phyloP scores from a whole-genome alignment of 2,797 vertebrate species.

The Neoniphon sammara region DNA sequence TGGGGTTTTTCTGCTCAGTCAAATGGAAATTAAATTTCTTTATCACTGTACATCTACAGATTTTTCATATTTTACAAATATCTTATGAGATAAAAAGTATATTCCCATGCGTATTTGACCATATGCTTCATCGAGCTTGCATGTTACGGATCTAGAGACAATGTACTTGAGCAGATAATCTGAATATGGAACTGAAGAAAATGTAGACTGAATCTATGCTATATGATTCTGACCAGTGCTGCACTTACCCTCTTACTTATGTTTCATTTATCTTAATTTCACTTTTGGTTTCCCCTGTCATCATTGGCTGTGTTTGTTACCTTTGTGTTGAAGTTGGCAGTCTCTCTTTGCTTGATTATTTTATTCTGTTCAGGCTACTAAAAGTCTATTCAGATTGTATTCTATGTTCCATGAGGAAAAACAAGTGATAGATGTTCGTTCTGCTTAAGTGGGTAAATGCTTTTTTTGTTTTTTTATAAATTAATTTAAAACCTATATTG shows the following conservation, averaged over 20 bases:
- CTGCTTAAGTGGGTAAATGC: constrained; percentile 85
- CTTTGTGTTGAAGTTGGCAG: constrained; percentile 89
- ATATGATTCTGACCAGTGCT: constrained; percentile 89
- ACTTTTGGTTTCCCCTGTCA: constrained; percentile 72
- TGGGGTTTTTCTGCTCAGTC: constrained; percentile 81
- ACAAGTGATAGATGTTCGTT: constrained; percentile 84
- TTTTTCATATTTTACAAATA: constrained; percentile 88
- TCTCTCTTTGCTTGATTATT: constrained; percentile 87
- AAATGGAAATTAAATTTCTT: constrained; percentile 84
- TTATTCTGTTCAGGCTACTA: constrained; percentile 78
- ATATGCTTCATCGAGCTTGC: constrained; percentile 89
- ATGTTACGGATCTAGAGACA: constrained; percentile 90
- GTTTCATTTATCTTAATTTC: constrained; percentile 52
- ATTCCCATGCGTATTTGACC: constrained; percentile 90
- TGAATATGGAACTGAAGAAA: constrained; percentile 83
- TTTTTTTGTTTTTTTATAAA: constrained; percentile 77
- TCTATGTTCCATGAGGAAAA: constrained; percentile 81
- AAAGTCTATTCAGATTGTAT: constrained; percentile 79
- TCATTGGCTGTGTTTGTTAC: constrained; percentile 87
- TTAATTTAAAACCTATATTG: constrained; percentile 85
- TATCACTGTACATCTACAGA: constrained; percentile 84
- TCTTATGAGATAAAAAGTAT: constrained; percentile 88
- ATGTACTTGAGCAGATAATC: constrained; percentile 88
- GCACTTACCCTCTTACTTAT: constrained; percentile 87
- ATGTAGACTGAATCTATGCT: constrained; percentile 81